Evolutionary conservation across 2,113 vertebrate genomes (phyloP), one percentile per base, ranked within the genome.

Genomic region (Gymnorhina tibicen): DNA sequence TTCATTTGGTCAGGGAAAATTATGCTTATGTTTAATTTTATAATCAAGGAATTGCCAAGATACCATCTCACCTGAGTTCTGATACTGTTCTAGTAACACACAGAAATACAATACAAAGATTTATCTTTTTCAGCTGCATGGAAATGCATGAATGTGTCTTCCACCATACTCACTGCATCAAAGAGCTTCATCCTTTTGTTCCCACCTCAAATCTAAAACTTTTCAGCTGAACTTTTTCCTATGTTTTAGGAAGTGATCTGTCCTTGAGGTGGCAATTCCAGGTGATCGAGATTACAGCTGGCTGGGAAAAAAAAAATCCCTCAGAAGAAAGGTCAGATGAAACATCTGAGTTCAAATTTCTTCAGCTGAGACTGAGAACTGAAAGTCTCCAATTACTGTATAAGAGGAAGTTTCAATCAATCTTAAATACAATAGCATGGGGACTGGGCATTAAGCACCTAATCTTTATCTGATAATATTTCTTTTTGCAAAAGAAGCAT

Each of bases 251-350:
- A 83, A 56, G 7, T 33, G 20, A 37, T 22, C 17, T 7, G 11
- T 30, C 42, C 44, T 80, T 52, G 37, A 47, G 8, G 9, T n/a
- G 30, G 6, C 9, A 46, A n/a, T 76, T 68, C 17, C 10, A 68
- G 64, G 6, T 23, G 20, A 37, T n/a, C 12, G 11, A 77, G 14
- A 24, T 58, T 46, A 46, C 9, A 23, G 4, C 10, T 72, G 4
- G 3, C 3, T 21, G 21, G 13, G 4, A 4, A 12, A 13, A 12
- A 16, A 9, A 35, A 28, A 46, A 22, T 49, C 4, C 7, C 3
- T 23, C 44, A 9, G 30, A 56, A 62, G 6, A 83, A 67, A 85
- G 39, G 10, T 84, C 7, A 49, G 7, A 32, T 46, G 7, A 52
- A 72, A 41, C 58, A 28, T 28, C 32, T 39, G 33, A 56, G 6